Evolutionary conservation across 2,113 vertebrate species (phyloP).

Genomic region (Stictonetta naevosa): DNA sequence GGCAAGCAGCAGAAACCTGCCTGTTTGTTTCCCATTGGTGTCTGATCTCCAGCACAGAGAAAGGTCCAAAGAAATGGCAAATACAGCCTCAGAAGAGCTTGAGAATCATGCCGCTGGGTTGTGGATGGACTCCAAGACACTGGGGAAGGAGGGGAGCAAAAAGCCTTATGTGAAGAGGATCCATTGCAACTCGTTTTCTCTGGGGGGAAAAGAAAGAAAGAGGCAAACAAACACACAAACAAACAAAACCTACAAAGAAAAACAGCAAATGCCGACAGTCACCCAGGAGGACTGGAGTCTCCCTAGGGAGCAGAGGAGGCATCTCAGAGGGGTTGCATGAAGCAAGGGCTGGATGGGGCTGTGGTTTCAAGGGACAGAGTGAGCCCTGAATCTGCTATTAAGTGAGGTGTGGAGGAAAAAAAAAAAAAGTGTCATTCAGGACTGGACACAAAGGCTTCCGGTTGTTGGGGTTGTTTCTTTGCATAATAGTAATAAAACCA

Average conservation of each 20-base stretch:
- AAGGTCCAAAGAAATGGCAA: background rate
- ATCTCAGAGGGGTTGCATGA: background rate
- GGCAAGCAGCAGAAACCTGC: background rate
- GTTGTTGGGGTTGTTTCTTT: background rate
- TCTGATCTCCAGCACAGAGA: background rate
- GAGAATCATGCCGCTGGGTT: background rate
- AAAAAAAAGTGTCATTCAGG: background rate
- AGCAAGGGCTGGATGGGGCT: background rate
- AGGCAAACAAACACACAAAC: too few relatives aligned
- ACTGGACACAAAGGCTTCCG: background rate
- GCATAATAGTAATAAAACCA: background rate
- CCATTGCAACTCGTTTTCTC: background rate
- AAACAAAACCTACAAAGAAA: background rate
- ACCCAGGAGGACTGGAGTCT: background rate
- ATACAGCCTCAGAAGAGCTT: background rate
- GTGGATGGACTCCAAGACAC: background rate
- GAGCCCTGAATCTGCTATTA: background rate
- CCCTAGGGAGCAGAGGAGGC: background rate
- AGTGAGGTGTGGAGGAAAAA: background rate
- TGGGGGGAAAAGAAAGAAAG: background rate
- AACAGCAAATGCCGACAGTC: background rate
- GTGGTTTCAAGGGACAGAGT: background rate
- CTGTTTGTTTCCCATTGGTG: background rate
- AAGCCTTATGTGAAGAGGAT: background rate
- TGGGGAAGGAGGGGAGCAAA: background rate